phyloP scores from a whole-genome alignment of 2,113 vertebrate species.

The Oryzias woworae region DNA sequence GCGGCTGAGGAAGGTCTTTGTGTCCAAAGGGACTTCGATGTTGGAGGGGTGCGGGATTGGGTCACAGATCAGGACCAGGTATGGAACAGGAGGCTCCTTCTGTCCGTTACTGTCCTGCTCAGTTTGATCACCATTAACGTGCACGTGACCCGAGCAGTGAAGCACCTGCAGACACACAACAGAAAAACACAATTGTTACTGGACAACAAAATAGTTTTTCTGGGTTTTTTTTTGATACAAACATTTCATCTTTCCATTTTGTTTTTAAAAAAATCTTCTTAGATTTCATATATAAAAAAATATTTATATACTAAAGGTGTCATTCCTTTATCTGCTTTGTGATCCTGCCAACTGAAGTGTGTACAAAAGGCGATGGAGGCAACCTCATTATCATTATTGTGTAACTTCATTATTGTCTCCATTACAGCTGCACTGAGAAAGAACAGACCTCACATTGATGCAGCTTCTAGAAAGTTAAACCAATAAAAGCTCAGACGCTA shows the following conservation, averaged over 20 bases:
- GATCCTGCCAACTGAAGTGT: background rate
- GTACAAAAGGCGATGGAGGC: too few species aligned
- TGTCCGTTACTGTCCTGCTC: conserved; percentile 80
- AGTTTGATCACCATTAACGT: conserved; percentile 77
- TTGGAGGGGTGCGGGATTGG: conserved; percentile 97
- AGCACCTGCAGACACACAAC: conserved; percentile 81
- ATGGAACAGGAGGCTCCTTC: conserved; percentile 85
- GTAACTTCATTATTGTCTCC: background rate
- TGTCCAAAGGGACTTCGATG: conserved; percentile 96
- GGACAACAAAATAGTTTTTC: too few species aligned
- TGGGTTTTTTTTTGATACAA: too few species aligned
- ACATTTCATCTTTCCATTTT: too few species aligned
- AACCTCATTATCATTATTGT: background rate
- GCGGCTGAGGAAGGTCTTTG: conserved; percentile 97
- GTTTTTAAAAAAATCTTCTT: background rate
- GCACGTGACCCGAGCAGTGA: conserved; percentile 91
- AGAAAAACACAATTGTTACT: background rate
- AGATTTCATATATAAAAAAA: background rate
- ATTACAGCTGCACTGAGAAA: background rate
- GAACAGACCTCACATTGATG: background rate
- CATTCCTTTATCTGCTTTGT: background rate
- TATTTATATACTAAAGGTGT: background rate
- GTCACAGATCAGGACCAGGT: conserved; percentile 95
- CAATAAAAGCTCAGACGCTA: background rate
- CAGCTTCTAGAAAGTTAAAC: background rate